These are phyloP conservation scores for Drosophila sordidapex DNA, from an alignment of 2,888 invertebrate species.

Conservation along the genomic window DNA sequence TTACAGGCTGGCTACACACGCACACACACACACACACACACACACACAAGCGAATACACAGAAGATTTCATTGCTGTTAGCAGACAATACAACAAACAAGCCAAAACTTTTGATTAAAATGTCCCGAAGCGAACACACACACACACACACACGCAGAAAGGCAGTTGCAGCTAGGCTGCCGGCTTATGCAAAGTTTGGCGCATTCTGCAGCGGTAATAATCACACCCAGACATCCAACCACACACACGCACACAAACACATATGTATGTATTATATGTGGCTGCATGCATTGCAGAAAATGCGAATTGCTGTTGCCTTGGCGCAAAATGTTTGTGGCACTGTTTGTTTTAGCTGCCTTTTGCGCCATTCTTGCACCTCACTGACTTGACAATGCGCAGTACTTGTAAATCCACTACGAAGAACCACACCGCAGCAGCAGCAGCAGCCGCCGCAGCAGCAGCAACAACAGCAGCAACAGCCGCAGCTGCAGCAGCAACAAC, in stretches of 20 bases:
- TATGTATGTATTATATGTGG: neutral
- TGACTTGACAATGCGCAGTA: conserved; percentile 63
- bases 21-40: neutral
- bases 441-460: neutral
- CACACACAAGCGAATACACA: neutral
- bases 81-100: conserved; percentile 29
- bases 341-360: conserved; percentile 12
- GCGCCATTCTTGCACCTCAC: conserved; percentile 37
- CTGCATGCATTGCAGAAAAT: conserved; percentile 19
- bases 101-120: conserved; percentile 77
- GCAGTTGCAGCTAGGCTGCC: conserved; percentile 16
- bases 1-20: neutral
- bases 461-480: conserved; percentile 17
- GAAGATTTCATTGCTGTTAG: conserved; percentile 50
- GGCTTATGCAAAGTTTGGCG: conserved; percentile 55
- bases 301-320: conserved; percentile 45
- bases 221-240: conserved; percentile 7
- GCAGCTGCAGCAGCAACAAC: conserved; percentile 10
- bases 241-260: conserved; percentile 6
- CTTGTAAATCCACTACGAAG: conserved; percentile 52
- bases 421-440: conserved; percentile 38
- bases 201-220: conserved; percentile 58
- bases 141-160: neutral
- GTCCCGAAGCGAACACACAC: conserved; percentile 44
- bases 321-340: conserved; percentile 72